Base-by-base conservation (phyloP, 2,113 vertebrate species). In the Protobothrops flavoviridis region DNA sequence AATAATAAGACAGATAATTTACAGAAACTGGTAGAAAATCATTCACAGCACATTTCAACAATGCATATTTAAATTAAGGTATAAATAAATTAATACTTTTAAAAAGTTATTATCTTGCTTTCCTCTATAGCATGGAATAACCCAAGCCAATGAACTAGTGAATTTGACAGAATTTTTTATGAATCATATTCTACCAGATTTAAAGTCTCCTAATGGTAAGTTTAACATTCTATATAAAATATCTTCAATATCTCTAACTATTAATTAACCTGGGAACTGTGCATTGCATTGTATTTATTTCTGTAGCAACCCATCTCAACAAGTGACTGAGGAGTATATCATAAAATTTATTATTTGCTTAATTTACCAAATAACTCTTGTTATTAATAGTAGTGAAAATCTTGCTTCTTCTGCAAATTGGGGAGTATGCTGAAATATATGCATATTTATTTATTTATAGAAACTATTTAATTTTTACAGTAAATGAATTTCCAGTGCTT, bases 401-500 rank as follows among this genome's bases (percentile, higher is more conserved):
- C 12, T 81, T 39, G 69, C n/a, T 39, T 17, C 69, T 81, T 81
- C 13, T 56, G n/a, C 2, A 81, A 89, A n/a, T 33, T 69, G 56
- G 89, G 55, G 20, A 93, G 29, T 90, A 33, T 33, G 8, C 6
- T 29, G 7, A 59, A 12, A 90, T 50, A 50, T 50, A 50, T 50
- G 48, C 33, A 7, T 93, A 57, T 90, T 9, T 33, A 9, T 23
- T 29, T 61, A 21, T 87, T n/a, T 90, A 50, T 53, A 8, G 48
- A 29, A 61, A 26, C 29, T 26, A 89, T 33, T 43, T 92, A 94
- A 93, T 94, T 96, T 93, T 33, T 96, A 88, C 95, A 99, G 99
- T 99, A 93, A 99, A 99, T 95, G 99, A 99, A 97, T 99, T 99
- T 97, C 99, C 99, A 91, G 99, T 99, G 89, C 98, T 99, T 95